Conservation (phyloP, 1,140 invertebrate species). For the Bombyx mori region ASM3026992v2 NC_085116.1:8651001-8651500, state of each 20-base stretch:
- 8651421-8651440: slow-evolving; percentile 93
- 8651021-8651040: slow-evolving; percentile 96
- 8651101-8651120: slow-evolving; percentile 94
- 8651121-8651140: slow-evolving; percentile 93
- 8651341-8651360: slow-evolving; percentile 81
- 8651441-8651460: slow-evolving; percentile 84
- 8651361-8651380: slow-evolving; percentile 95
- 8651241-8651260: too few species aligned
- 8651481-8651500: slow-evolving; percentile 94
- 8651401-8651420: slow-evolving; percentile 92
- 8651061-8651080: slow-evolving; percentile 96
- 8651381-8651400: slow-evolving; percentile 94
- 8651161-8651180: slow-evolving; percentile 92
- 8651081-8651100: slow-evolving; percentile 95
- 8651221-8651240: slow-evolving; percentile 56
- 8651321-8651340: slow-evolving; percentile 93
- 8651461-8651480: slow-evolving; percentile 97
- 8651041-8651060: slow-evolving; percentile 92
- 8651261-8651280: neutral
- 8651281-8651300: slow-evolving; percentile 67
- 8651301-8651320: slow-evolving; percentile 96
- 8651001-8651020: slow-evolving; percentile 94
- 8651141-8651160: slow-evolving; percentile 89
- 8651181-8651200: slow-evolving; percentile 91
- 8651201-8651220: slow-evolving; percentile 93